phyloP scores from a whole-genome alignment of 1,140 invertebrate genomes.

The Cyclargus thomasi region DNA sequence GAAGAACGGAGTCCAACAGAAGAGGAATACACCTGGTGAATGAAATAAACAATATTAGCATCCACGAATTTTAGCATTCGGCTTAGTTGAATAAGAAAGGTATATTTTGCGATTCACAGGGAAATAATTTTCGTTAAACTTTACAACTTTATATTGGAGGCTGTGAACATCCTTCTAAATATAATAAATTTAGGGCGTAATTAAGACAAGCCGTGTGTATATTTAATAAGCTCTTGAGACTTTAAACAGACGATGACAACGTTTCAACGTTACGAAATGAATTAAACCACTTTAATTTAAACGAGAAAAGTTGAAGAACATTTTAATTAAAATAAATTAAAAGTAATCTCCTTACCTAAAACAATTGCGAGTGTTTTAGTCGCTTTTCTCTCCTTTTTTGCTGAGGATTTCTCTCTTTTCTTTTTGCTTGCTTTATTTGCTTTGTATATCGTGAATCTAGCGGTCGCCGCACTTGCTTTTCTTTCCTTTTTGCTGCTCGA shows the following conservation, averaged over 20 bases:
- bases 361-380: conserved; percentile 99
- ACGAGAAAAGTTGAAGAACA: conserved; percentile 11
- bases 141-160: too few relatives aligned
- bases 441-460: conserved; percentile 94
- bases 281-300: neutral
- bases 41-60: conserved; percentile 24
- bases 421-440: conserved; percentile 95
- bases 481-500: conserved; percentile 80
- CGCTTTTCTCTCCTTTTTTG: conserved; percentile 97
- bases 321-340: neutral
- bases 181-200: neutral
- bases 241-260: neutral
- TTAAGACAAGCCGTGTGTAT: neutral
- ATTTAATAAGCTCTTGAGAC: neutral
- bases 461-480: conserved; percentile 78
- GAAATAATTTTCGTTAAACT: too few relatives aligned
- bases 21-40: conserved; percentile 88
- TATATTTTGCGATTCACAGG: too few relatives aligned
- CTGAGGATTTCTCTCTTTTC: conserved; percentile 95
- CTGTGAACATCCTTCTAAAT: neutral
- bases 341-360: conserved; percentile 83
- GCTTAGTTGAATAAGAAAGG: too few relatives aligned
- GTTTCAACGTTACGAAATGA: neutral
- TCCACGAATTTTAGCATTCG: too few relatives aligned
- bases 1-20: conserved; percentile 99